A percentile compares a stretch with the other conserved stretches of the same genome.
Evolutionary conservation across 2,113 vertebrate genomes (phyloP).

Genomic region (Chionodraco myersi): DNA sequence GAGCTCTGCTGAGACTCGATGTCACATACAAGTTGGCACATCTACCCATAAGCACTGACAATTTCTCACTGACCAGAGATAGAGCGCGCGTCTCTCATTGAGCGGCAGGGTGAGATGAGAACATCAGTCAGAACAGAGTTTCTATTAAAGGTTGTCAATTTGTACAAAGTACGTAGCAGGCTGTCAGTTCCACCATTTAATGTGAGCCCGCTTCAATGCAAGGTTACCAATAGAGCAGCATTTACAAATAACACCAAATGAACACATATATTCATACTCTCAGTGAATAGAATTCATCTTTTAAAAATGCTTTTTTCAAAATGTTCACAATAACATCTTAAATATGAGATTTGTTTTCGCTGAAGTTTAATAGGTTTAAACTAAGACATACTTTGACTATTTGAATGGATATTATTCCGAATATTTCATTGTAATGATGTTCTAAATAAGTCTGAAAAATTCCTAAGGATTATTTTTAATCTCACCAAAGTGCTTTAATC

Average conservation of each 20-base stretch:
- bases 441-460: background rate
- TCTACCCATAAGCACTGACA: constrained; percentile 47
- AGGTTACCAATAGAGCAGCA: background rate
- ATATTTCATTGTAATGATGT: background rate
- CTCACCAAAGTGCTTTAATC: background rate
- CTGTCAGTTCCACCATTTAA: constrained; percentile 23
- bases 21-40: constrained; percentile 41
- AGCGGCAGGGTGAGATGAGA: constrained; percentile 50
- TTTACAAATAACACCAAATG: constrained; percentile 9
- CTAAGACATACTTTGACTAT: background rate
- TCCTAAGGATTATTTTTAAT: background rate
- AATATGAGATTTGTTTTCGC: no score
- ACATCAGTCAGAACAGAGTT: constrained; percentile 56
- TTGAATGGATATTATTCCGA: background rate
- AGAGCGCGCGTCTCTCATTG: constrained; percentile 36
- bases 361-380: background rate
- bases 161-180: constrained; percentile 50
- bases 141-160: constrained; percentile 59
- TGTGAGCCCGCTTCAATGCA: constrained; percentile 4
- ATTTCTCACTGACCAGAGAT: constrained; percentile 56
- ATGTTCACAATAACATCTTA: background rate
- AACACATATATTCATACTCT: background rate
- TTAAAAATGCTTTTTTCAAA: background rate
- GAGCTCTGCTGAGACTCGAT: constrained; percentile 41
- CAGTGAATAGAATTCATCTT: background rate